These are phyloP conservation scores for Geotrypetes seraphini DNA, from an alignment of 2,797 vertebrate genomes.

Conservation along the genomic window DNA sequence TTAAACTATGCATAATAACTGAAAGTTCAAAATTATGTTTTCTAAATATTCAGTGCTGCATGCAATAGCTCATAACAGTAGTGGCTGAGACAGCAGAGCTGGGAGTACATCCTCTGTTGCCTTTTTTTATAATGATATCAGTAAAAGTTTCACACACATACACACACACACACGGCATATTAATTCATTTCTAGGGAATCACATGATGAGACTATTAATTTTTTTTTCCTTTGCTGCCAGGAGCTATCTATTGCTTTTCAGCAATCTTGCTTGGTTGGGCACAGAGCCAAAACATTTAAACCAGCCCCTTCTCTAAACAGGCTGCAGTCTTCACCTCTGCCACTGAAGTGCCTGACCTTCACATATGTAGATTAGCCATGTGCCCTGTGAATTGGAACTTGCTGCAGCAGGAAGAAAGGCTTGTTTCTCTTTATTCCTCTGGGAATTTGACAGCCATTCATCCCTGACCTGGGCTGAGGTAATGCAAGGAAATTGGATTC, in stretches of 20 bases:
- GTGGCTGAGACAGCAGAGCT: too few species aligned
- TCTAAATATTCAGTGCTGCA: too few species aligned
- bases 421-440: conserved; percentile 33
- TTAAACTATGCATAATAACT: too few species aligned
- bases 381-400: conserved; percentile 58
- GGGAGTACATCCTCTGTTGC: too few species aligned
- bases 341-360: conserved; percentile 72
- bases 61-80: too few species aligned
- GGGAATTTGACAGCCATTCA: conserved; percentile 53
- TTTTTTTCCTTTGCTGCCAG: conserved; percentile 56
- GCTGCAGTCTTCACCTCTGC: conserved; percentile 59
- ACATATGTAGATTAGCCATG: conserved; percentile 86
- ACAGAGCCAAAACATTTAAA: conserved; percentile 53
- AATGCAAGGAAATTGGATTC: conserved; percentile 45
- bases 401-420: conserved; percentile 47
- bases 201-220: conserved; percentile 64
- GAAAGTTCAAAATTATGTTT: too few species aligned
- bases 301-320: conserved; percentile 45
- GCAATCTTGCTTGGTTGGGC: conserved; percentile 50
- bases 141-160: conserved; percentile 27
- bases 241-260: conserved; percentile 61
- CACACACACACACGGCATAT: conserved; percentile 17
- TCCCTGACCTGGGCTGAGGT: conserved; percentile 54
- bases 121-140: too few species aligned
- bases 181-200: conserved; percentile 33